Evolutionary conservation across 2,113 vertebrate genomes (phyloP).

Genomic region (Crypturellus undulatus): DNA sequence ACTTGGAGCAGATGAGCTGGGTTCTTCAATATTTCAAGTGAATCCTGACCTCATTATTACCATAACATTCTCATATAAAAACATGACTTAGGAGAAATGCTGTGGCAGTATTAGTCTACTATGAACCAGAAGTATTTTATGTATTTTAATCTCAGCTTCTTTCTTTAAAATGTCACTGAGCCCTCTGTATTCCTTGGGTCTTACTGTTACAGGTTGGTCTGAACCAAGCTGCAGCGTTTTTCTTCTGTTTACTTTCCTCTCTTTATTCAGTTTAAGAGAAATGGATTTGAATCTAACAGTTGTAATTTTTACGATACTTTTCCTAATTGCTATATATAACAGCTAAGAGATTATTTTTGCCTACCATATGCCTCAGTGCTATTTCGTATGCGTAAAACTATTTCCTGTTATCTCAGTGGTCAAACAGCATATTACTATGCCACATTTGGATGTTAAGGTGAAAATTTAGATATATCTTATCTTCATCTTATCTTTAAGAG

Average conservation of each 20-base stretch:
- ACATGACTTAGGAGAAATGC: not conserved
- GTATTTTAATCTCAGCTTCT: not conserved
- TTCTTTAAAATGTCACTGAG: not conserved
- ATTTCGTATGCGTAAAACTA: not conserved
- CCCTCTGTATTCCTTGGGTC: rapidly evolving
- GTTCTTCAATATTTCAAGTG: not conserved
- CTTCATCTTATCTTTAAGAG: not conserved
- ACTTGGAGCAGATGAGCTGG: not conserved
- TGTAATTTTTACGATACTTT: not conserved
- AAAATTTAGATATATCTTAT: not conserved
- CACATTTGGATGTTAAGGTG: not conserved
- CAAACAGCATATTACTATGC: not conserved
- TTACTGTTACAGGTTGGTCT: not conserved
- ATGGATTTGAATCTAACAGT: not conserved
- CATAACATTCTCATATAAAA: not conserved
- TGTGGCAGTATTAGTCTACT: not conserved
- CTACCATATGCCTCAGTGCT: not conserved
- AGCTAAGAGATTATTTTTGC: not conserved
- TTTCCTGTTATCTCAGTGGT: not conserved
- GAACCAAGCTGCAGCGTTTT: not conserved
- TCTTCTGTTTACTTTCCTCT: not conserved
- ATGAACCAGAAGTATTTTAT: too few species aligned
- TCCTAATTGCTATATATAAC: not conserved
- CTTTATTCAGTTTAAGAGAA: not conserved
- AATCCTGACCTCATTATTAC: not conserved